Conservation (phyloP, 1,140 invertebrate species). For the Akabosia matsudoensis region DNA sequence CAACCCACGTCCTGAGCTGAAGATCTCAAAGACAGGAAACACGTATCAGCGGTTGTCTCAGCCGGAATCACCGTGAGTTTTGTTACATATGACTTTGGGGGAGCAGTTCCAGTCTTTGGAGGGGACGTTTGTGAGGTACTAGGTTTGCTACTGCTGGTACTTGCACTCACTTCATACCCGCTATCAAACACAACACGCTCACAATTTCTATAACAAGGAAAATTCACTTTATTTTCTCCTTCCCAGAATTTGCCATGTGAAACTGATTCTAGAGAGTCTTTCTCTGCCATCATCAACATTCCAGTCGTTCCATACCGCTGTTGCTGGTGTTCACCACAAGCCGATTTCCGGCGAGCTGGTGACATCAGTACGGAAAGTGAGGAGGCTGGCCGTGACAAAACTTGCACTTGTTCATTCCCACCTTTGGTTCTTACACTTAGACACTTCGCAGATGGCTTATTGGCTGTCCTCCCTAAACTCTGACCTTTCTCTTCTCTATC, state of each 20-base stretch:
- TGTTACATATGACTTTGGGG: conserved; percentile 22
- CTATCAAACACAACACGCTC: neutral
- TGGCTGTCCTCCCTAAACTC: neutral
- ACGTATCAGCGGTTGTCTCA: conserved; percentile 3
- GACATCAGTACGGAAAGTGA: neutral
- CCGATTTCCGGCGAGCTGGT: neutral
- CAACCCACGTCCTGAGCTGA: neutral
- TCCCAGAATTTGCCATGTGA: neutral
- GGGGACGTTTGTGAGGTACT: neutral
- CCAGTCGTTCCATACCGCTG: neutral
- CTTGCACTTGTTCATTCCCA: neutral
- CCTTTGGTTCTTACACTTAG: neutral
- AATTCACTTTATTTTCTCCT: too few species aligned
- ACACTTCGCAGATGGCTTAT: neutral
- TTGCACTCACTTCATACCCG: neutral
- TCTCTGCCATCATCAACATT: neutral
- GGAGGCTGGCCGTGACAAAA: neutral
- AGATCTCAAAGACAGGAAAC: conserved; percentile 14
- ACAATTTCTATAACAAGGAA: neutral
- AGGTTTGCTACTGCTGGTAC: neutral
- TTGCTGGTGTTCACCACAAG: neutral
- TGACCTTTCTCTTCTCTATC: neutral
- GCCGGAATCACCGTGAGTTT: conserved; percentile 33
- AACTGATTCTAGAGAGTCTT: too few species aligned
- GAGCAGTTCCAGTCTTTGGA: neutral